phyloP scores from a whole-genome alignment of 2,797 vertebrate species.

The Urophycis tenuis region DNA sequence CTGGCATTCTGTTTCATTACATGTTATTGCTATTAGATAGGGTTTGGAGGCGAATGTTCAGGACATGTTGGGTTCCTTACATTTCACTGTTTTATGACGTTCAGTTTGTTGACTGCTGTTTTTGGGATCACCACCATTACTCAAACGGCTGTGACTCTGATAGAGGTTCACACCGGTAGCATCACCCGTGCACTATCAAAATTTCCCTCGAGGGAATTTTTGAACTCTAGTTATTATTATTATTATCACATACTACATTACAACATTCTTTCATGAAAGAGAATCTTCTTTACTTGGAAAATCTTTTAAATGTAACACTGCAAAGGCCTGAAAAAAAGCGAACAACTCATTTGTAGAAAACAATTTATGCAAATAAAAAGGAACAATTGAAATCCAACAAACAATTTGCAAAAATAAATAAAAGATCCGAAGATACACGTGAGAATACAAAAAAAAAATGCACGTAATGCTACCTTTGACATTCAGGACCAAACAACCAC shows the following conservation, averaged over 20 bases:
- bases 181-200: no score
- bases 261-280: background rate
- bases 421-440: background rate
- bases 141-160: no score
- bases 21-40: no score
- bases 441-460: background rate
- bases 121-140: no score
- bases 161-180: no score
- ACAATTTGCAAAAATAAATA: background rate
- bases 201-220: no score
- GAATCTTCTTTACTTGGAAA: slow-evolving; percentile 1
- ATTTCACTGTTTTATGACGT: no score
- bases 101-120: no score
- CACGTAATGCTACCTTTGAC: background rate
- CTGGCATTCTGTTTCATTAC: no score
- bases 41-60: no score
- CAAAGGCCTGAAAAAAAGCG: background rate
- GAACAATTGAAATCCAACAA: background rate
- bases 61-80: no score
- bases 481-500: no score
- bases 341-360: background rate
- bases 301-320: background rate
- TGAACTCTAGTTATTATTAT: background rate
- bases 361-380: background rate
- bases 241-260: background rate